Evolutionary conservation across 2,888 invertebrate genomes (phyloP).

Genomic region (Melangyna quadrimaculata): DNA sequence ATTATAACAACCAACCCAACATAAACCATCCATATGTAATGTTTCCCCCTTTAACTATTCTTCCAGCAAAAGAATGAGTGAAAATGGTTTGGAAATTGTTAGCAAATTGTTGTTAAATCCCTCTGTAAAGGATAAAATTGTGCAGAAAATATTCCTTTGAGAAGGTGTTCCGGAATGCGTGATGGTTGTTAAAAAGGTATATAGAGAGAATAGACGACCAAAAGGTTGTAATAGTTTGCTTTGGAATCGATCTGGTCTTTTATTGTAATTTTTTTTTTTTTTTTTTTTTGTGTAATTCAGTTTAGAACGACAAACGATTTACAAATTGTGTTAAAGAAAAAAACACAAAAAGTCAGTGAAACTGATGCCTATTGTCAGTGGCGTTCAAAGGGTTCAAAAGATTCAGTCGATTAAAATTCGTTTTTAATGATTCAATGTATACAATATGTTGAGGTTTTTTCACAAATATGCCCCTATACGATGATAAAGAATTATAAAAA

Average conservation of each 20-base stretch:
- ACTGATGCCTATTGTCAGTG: too few relatives aligned
- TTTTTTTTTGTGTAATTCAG: neutral
- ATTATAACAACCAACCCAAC: neutral
- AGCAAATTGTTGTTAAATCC: slow-evolving; percentile 42
- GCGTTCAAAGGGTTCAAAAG: too few relatives aligned
- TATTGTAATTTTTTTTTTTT: neutral
- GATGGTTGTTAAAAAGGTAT: neutral
- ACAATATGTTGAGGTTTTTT: too few relatives aligned
- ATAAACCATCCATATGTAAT: neutral
- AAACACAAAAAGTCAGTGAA: too few relatives aligned
- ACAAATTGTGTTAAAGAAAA: neutral
- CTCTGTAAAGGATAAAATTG: slow-evolving; percentile 50
- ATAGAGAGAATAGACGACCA: neutral
- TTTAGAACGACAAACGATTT: neutral
- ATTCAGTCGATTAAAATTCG: too few relatives aligned
- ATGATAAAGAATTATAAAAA: too few relatives aligned
- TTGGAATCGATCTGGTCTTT: neutral
- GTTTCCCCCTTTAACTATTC: neutral
- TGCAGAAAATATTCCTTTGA: slow-evolving; percentile 38
- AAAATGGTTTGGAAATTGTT: slow-evolving; percentile 8
- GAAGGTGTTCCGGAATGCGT: slow-evolving; percentile 32
- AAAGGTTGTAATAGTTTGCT: neutral
- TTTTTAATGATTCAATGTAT: too few relatives aligned
- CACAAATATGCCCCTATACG: too few relatives aligned
- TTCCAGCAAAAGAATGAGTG: neutral